A percentile compares a stretch with the other conserved stretches of the same genome.
phyloP scores from a whole-genome alignment of 1,140 invertebrate genomes.

The Adelges cooleyi region DNA sequence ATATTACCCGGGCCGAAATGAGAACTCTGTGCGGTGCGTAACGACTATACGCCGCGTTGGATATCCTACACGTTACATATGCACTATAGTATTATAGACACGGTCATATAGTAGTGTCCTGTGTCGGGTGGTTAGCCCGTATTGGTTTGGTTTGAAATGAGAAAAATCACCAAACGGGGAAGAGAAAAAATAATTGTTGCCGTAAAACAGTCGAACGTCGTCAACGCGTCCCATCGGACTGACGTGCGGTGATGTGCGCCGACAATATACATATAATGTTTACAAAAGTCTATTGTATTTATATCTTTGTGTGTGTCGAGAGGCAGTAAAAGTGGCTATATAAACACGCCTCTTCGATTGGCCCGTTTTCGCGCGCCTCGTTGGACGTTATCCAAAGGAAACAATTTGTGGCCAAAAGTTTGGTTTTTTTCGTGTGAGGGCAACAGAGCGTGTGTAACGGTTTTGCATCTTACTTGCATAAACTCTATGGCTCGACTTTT shows the following conservation, averaged over 20 bases:
- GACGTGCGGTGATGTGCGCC: not conserved
- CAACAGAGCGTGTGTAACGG: constrained; percentile 6
- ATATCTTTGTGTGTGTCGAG: constrained; percentile 19
- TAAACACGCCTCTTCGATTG: constrained; percentile 24
- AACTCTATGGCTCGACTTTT: constrained; percentile 3
- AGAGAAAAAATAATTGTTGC: not conserved
- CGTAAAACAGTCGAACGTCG: not conserved
- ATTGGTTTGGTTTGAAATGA: no score
- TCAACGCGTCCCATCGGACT: not conserved
- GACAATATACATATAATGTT: constrained; percentile 7
- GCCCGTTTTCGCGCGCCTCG: not conserved
- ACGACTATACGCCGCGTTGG: not conserved
- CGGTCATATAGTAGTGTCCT: no score
- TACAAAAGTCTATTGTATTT: constrained; percentile 20
- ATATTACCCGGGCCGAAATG: not conserved
- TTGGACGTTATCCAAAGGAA: constrained; percentile 21
- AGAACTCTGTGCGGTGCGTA: not conserved
- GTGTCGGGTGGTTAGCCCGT: no score
- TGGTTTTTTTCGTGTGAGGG: not conserved
- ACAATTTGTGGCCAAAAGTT: constrained; percentile 12
- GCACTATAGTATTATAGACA: no score
- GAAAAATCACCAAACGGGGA: not conserved
- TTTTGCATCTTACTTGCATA: not conserved
- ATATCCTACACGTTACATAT: no score
- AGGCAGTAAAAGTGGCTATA: constrained; percentile 19